Evolutionary conservation across 2,888 invertebrate genomes (phyloP), one percentile per base, ranked within the genome.

Genomic region (Thelaira solivaga): DNA sequence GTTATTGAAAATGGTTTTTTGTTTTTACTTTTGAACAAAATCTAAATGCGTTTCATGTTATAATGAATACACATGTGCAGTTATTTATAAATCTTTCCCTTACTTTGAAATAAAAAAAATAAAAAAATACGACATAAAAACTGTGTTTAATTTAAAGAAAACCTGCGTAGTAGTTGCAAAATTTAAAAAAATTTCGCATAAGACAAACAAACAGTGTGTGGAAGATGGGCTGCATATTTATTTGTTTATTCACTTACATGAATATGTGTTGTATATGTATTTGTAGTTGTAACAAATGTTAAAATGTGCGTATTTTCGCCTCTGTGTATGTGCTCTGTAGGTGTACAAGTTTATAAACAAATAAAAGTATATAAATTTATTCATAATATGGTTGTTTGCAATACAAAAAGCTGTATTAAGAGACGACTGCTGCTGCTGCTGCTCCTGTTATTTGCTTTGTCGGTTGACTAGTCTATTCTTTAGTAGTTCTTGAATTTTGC

Each of bases 151-250:
- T 36, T 62, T 24, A n/a, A 34, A 6, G 7, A 34, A 43, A 43
- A 34, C 34, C 26, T 55, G 55, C 45, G n/a, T 55, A 62, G 45
- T 62, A 1, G 26, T 49, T n/a, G n/a, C n/a, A n/a, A n/a, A n/a
- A n/a, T n/a, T n/a, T n/a, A n/a, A n/a, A 57, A 29, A 72, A 55
- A 65, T 65, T 22, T 49, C 8, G 51, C 49, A 51, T 51, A 55
- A 51, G 7, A n/a, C 18, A 31, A 10, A 8, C 6, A 55, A 39
- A 2, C 13, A 1, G 24, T 24, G 24, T 11, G 11, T 26, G 11
- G 1, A 11, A n/a, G 6, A 8, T 7, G 39, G 4, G 5, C 8
- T 13, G 8, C 2, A n/a, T 24, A 36, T 2, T 20, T 45, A 31
- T 61, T 34, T 61, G 11, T 47, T 49, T 26, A 36, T n/a, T 13